These are phyloP conservation scores for Blera fallax DNA, from an alignment of 2,888 invertebrate species.

Conservation along the genomic window DNA sequence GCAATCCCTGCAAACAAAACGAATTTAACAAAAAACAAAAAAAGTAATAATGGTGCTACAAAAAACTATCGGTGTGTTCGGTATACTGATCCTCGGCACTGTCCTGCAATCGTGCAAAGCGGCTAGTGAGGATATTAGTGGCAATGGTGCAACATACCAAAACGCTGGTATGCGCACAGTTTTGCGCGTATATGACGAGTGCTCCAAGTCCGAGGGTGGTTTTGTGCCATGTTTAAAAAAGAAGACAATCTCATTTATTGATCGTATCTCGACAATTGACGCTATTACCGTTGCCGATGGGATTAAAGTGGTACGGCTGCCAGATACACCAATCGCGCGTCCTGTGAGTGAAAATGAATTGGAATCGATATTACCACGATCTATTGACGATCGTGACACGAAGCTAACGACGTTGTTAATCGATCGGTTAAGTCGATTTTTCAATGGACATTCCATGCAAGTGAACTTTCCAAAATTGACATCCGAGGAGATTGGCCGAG, in stretches of 20 bases:
- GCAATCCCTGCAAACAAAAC: constrained; percentile 18
- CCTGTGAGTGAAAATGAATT: constrained; percentile 86
- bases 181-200: constrained; percentile 90
- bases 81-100: constrained; percentile 67
- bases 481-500: constrained; percentile 86
- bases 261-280: constrained; percentile 88
- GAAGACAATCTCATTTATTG: constrained; percentile 90
- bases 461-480: constrained; percentile 89
- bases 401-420: constrained; percentile 87
- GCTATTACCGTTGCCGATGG: constrained; percentile 86
- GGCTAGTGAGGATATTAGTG: constrained; percentile 78
- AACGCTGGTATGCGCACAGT: constrained; percentile 86
- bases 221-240: constrained; percentile 90
- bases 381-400: constrained; percentile 86
- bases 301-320: constrained; percentile 85
- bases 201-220: constrained; percentile 86
- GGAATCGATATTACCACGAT: constrained; percentile 87
- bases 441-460: constrained; percentile 89
- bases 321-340: constrained; percentile 78
- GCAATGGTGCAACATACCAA: constrained; percentile 78
- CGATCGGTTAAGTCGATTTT: constrained; percentile 87
- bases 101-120: constrained; percentile 74
- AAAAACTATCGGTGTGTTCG: constrained; percentile 72
- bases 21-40: constrained; percentile 17
- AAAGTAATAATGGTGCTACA: constrained; percentile 73